These are phyloP conservation scores for Phylloscopus whistleri DNA, from an alignment of 2,113 vertebrate genomes.

Conservation along the genomic window DNA sequence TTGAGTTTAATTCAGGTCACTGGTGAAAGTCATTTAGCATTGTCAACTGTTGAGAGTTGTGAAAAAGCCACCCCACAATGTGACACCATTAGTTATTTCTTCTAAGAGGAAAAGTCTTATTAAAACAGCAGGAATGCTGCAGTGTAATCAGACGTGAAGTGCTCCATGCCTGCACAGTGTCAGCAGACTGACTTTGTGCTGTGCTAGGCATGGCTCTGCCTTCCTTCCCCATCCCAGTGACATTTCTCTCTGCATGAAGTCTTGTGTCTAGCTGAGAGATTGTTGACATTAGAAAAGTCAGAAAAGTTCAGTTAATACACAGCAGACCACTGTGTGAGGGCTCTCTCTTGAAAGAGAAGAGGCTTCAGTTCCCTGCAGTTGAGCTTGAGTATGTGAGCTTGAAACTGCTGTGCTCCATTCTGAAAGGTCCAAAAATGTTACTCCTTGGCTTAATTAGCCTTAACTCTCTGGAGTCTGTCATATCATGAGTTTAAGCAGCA, in stretches of 20 bases:
- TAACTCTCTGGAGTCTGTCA: neutral
- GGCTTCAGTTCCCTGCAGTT: neutral
- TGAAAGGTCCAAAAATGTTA: neutral
- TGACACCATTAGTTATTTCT: slow-evolving; percentile 16
- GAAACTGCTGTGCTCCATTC: neutral
- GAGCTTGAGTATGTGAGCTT: neutral
- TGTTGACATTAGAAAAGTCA: neutral
- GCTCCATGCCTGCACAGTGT: neutral
- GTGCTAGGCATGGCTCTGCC: neutral
- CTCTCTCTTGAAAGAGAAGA: neutral
- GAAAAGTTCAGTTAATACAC: neutral
- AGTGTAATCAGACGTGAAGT: neutral
- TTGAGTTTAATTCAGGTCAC: slow-evolving; percentile 18
- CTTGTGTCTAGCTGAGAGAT: neutral
- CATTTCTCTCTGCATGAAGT: slow-evolving; percentile 1
- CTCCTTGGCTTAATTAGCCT: neutral
- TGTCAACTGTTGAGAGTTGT: neutral
- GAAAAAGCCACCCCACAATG: neutral
- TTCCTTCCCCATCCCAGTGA: neutral
- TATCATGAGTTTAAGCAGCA: neutral
- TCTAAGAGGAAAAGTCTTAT: slow-evolving; percentile 22
- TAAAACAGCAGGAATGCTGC: slow-evolving; percentile 42
- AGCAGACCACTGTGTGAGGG: neutral
- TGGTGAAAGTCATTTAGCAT: slow-evolving; percentile 1
- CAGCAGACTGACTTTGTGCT: neutral